These are phyloP conservation scores for Cantharis rufa DNA, from an alignment of 2,888 invertebrate species.

Conservation along the genomic window DNA sequence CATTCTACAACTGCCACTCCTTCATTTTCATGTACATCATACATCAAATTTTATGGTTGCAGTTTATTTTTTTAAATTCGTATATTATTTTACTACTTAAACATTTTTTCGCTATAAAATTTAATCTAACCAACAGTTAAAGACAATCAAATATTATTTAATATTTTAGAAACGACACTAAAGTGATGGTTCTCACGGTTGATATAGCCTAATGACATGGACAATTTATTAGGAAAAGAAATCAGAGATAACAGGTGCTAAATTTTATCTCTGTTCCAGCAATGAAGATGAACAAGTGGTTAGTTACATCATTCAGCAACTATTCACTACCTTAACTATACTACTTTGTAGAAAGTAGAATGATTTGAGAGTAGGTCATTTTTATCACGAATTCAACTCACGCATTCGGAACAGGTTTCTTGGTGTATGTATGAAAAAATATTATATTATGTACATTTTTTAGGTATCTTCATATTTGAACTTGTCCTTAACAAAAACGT, in stretches of 20 bases:
- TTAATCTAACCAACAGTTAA: background rate
- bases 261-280: conserved; percentile 30
- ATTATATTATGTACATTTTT: conserved; percentile 2
- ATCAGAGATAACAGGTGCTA: conserved; percentile 31
- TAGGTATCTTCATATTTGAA: background rate
- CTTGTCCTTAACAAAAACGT: background rate
- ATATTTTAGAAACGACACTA: conserved; percentile 16
- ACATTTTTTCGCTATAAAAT: background rate
- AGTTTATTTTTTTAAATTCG: background rate
- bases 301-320: conserved; percentile 34
- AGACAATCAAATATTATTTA: conserved; percentile 2
- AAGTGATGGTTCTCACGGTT: conserved; percentile 2
- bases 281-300: conserved; percentile 19
- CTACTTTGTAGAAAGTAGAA: conserved; percentile 36
- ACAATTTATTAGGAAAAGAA: conserved; percentile 26
- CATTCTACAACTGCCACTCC: background rate
- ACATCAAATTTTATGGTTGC: background rate
- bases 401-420: conserved; percentile 31
- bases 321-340: conserved; percentile 38
- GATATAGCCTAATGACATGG: background rate
- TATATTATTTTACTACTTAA: background rate
- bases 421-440: conserved; percentile 17
- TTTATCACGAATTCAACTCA: conserved; percentile 39
- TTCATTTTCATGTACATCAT: background rate
- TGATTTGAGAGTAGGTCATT: conserved; percentile 41